phyloP scores from a whole-genome alignment of 2,797 vertebrate genomes.

The Pterois miles region DNA sequence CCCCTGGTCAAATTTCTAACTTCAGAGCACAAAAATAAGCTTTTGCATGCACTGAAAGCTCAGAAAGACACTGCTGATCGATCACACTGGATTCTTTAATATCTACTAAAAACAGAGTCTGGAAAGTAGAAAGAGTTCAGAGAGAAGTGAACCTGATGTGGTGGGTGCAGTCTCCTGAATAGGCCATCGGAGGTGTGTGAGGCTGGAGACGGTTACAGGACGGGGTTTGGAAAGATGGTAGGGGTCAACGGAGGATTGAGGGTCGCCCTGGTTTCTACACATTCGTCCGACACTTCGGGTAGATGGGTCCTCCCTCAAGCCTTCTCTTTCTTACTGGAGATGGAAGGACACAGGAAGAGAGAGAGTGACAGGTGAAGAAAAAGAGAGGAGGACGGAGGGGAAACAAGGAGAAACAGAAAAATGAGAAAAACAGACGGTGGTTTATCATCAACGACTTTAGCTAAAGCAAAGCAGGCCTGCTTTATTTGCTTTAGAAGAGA shows the following conservation, averaged over 20 bases:
- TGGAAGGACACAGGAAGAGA: constrained; percentile 6
- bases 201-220: constrained; percentile 12
- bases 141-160: constrained; percentile 18
- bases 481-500: background rate
- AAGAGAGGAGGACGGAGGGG: background rate
- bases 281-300: constrained; percentile 95
- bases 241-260: constrained; percentile 43
- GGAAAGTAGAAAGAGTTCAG: constrained; percentile 25
- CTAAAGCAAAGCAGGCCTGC: background rate
- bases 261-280: constrained; percentile 82
- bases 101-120: constrained; percentile 37
- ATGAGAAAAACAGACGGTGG: background rate
- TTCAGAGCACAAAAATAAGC: constrained; percentile 29
- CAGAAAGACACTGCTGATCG: constrained; percentile 1
- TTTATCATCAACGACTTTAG: background rate
- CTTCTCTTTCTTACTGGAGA: constrained; percentile 95
- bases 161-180: constrained; percentile 16
- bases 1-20: constrained; percentile 14
- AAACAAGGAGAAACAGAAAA: background rate
- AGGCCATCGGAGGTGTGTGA: background rate
- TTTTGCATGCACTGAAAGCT: constrained; percentile 41
- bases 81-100: constrained; percentile 36
- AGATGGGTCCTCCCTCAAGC: constrained; percentile 95
- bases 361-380: background rate
- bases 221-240: background rate